Percentiles rank a stretch among this genome's conserved stretches.
phyloP scores from a whole-genome alignment of 2,113 vertebrate genomes.

The Lucifuga dentata region DNA sequence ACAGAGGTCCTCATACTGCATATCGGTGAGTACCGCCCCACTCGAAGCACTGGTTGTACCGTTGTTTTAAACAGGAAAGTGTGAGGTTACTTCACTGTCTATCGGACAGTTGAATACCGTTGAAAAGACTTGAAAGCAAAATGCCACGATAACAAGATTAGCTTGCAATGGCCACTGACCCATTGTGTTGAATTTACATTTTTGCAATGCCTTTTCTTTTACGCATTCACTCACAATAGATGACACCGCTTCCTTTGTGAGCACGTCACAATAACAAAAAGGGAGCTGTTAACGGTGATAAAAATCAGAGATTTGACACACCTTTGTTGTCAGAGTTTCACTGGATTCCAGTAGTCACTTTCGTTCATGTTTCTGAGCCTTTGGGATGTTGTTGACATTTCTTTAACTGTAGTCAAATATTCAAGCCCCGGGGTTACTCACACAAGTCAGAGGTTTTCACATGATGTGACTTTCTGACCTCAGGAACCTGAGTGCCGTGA shows the following conservation, averaged over 20 bases:
- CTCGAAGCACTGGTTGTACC: constrained; percentile 1
- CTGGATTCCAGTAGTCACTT: constrained; percentile 3
- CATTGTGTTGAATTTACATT: constrained; percentile 16
- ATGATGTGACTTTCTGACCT: constrained; percentile 47
- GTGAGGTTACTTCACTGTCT: constrained; percentile 17
- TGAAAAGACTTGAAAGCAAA: constrained; percentile 25
- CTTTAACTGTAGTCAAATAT: constrained; percentile 13
- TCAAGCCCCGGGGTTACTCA: constrained; percentile 13
- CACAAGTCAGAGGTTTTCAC: constrained; percentile 39
- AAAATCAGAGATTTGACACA: not conserved
- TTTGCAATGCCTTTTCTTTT: not conserved
- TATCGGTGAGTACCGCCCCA: too few relatives aligned
- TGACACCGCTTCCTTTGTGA: constrained; percentile 5
- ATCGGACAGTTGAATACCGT: constrained; percentile 12
- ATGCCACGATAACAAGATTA: constrained; percentile 20
- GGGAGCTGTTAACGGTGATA: not conserved
- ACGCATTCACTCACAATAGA: too few relatives aligned
- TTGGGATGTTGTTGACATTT: constrained; percentile 7
- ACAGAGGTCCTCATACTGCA: too few relatives aligned
- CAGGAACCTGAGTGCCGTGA: constrained; percentile 53
- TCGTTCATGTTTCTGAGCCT: constrained; percentile 6
- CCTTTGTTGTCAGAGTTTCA: not conserved
- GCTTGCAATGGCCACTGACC: constrained; percentile 19
- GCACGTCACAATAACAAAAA: constrained; percentile 17
- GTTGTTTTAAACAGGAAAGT: constrained; percentile 44